Evolutionary conservation across 2,113 vertebrate genomes (phyloP).

Genomic region (Hiodon alosoides): DNA sequence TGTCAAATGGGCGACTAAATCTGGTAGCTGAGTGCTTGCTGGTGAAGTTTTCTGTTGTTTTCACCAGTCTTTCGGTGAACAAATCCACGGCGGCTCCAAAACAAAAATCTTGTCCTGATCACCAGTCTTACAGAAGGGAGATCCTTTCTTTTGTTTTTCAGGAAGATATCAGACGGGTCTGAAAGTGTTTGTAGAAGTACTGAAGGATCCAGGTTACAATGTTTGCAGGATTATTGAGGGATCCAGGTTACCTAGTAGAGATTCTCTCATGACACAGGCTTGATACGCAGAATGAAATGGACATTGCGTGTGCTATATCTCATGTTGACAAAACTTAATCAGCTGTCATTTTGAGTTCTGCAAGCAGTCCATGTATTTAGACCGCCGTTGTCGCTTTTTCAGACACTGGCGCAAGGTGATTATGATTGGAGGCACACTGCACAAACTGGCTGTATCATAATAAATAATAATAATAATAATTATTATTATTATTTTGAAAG

Average conservation of each 20-base stretch:
- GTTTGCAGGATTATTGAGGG: background rate
- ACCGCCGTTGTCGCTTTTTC: no score
- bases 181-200: background rate
- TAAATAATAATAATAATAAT: no score
- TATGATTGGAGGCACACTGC: no score
- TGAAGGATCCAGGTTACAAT: background rate
- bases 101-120: no score
- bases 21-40: no score
- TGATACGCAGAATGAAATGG: background rate
- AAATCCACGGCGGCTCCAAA: no score
- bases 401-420: no score
- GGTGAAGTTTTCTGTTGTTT: no score
- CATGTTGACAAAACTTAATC: background rate
- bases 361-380: background rate
- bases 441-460: no score
- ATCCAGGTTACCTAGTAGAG: background rate
- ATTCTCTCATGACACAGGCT: background rate
- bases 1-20: no score
- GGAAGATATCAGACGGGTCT: background rate
- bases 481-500: no score
- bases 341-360: background rate
- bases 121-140: background rate
- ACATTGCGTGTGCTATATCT: background rate
- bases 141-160: background rate
- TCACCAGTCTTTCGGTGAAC: no score